Conservation (phyloP, 2,888 invertebrate genomes). For the Pseudeuparius sepicola region DNA sequence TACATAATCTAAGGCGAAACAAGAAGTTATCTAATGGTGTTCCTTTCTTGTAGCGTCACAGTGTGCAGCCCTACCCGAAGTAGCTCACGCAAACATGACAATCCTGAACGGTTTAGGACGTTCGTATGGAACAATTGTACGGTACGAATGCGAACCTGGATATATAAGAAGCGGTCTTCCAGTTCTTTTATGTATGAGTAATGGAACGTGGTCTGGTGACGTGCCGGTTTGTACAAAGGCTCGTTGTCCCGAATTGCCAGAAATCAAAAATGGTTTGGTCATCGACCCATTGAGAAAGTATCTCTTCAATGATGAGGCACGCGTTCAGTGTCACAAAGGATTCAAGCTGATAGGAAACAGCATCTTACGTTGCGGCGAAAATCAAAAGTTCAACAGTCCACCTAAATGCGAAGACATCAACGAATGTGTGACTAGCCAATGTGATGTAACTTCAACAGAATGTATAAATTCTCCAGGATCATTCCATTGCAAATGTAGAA, state of each 20-base stretch:
- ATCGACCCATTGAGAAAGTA: constrained; percentile 69
- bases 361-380: constrained; percentile 75
- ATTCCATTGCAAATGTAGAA: constrained; percentile 78
- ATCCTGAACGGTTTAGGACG: constrained; percentile 83
- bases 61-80: constrained; percentile 78
- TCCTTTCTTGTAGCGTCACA: constrained; percentile 76
- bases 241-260: constrained; percentile 67
- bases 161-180: constrained; percentile 82
- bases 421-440: constrained; percentile 81
- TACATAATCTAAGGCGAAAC: too few relatives aligned
- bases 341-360: constrained; percentile 69
- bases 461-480: constrained; percentile 83
- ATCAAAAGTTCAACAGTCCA: constrained; percentile 71
- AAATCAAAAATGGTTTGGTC: constrained; percentile 79
- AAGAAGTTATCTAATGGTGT: neutral
- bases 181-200: constrained; percentile 88
- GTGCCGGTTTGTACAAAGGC: constrained; percentile 74
- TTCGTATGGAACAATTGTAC: constrained; percentile 86
- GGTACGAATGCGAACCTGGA: constrained; percentile 87
- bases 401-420: constrained; percentile 89
- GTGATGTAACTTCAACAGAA: constrained; percentile 82
- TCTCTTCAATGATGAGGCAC: constrained; percentile 80
- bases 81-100: constrained; percentile 77
- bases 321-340: constrained; percentile 83
- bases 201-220: constrained; percentile 89